Percentiles rank a stretch among this genome's conserved stretches.
These are phyloP conservation scores for Lipophrys pholis DNA, from an alignment of 2,113 vertebrate genomes.

Conservation along the genomic window DNA sequence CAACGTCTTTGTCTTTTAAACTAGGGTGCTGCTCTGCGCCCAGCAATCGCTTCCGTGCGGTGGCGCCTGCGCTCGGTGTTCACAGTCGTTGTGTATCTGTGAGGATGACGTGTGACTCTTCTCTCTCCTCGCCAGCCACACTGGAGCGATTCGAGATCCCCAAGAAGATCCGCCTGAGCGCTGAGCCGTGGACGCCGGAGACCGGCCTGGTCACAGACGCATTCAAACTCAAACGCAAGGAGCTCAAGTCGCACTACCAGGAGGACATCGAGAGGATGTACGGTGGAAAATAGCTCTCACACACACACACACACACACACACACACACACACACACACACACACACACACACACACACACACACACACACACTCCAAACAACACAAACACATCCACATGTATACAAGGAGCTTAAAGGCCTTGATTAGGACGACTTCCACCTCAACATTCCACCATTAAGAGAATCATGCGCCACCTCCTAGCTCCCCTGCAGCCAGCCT, in stretches of 20 bases:
- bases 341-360: slow-evolving; percentile 24
- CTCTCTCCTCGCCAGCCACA: slow-evolving; percentile 81
- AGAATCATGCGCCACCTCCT: slow-evolving; percentile 37
- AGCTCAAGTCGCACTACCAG: slow-evolving; percentile 93
- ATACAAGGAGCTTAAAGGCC: slow-evolving; percentile 36
- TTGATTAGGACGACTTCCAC: not conserved
- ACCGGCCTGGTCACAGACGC: slow-evolving; percentile 97
- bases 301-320: slow-evolving; percentile 11
- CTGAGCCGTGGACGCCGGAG: slow-evolving; percentile 97
- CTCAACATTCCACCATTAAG: slow-evolving; percentile 17
- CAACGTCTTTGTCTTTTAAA: too few species aligned
- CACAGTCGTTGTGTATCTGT: slow-evolving; percentile 3
- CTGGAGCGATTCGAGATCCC: slow-evolving; percentile 98
- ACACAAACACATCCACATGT: slow-evolving; percentile 29
- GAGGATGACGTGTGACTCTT: slow-evolving; percentile 21
- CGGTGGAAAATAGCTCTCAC: slow-evolving; percentile 83
- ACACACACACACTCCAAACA: slow-evolving; percentile 31
- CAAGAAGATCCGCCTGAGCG: slow-evolving; percentile 92
- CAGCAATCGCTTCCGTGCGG: too few species aligned
- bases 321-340: slow-evolving; percentile 3
- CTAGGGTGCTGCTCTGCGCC: too few species aligned
- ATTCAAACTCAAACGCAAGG: slow-evolving; percentile 97
- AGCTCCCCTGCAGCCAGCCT: slow-evolving; percentile 52
- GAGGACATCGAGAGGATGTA: slow-evolving; percentile 97
- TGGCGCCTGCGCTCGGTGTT: too few species aligned